phyloP scores from a whole-genome alignment of 2,888 invertebrate species.

The Parascotia fuliginaria region DNA sequence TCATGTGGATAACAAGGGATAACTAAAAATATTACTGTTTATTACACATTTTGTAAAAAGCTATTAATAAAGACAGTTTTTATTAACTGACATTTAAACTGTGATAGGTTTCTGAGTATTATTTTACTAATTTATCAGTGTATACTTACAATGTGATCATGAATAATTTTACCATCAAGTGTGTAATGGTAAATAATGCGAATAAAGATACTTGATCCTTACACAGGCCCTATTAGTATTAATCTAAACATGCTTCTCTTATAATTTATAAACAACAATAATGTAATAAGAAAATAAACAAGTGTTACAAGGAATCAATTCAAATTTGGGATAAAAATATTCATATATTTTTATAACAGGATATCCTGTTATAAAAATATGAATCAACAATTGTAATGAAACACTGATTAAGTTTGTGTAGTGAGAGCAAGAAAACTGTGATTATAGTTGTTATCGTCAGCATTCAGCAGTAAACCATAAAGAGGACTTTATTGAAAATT shows the following conservation, averaged over 20 bases:
- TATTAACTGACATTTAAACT: no score
- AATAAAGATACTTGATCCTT: background rate
- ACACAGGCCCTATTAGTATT: no score
- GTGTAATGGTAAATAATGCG: background rate
- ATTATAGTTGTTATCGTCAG: slow-evolving; percentile 64
- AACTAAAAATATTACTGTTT: background rate
- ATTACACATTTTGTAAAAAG: no score
- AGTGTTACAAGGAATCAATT: no score
- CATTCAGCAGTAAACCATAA: slow-evolving; percentile 67
- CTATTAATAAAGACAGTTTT: no score
- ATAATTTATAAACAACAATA: no score
- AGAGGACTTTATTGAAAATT: slow-evolving; percentile 80
- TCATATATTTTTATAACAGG: slow-evolving; percentile 45
- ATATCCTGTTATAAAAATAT: no score
- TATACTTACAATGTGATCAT: background rate
- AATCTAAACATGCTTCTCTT: no score
- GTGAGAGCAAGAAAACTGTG: slow-evolving; percentile 51
- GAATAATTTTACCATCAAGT: background rate
- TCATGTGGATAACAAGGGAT: background rate
- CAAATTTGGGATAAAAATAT: no score
- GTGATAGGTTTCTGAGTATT: no score
- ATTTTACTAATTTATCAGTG: no score
- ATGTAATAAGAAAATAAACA: background rate
- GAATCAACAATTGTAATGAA: slow-evolving; percentile 68
- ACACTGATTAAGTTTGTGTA: slow-evolving; percentile 66